Evolutionary conservation across 2,888 invertebrate species (phyloP), one percentile per base, ranked within the genome.

Genomic region (Aphodius sticticus): DNA sequence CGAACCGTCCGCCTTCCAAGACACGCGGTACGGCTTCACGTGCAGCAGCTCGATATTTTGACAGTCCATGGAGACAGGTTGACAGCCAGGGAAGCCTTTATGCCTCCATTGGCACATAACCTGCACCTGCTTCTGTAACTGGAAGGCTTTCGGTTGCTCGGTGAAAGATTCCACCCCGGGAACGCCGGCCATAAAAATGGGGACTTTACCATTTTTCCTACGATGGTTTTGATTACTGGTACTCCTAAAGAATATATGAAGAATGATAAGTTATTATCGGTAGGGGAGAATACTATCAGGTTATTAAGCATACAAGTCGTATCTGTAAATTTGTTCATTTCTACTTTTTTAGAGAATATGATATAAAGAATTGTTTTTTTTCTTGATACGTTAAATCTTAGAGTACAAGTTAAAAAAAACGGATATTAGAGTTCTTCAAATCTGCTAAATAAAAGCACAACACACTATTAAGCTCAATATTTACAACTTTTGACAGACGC

Each of bases 1-100:
- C 53, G 96, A 96, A 69, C 99, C 99, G 89, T 99, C 99, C 9
- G 99, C 99, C 88, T 99, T 99, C 99, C 99, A 99, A 1, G 99
- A 99, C 0, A 99, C 99, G 87, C 95, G 93, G 87, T 99, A 99
- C 0, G 96, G 96, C 86, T 96, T 96, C 83, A 94, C 90, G 38
- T 92, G 91, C 3, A 99, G 89, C 12, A 95, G 91, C 77, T 89
- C 88, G 75, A 99, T 90, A 88, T 99, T 99, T 0, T 91, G 87
- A 0, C 91, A 89, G 86, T 97, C 96, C 98, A 99, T 98, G 0
- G 99, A 99, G 0, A 99, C 98, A 0, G 99, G 99, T 87, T 99
- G 99, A 2, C 95, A 94, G 0, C 99, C 99, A 0, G 99, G 99
- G 90, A 99, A 99, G 0, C 96, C 97, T 15, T 91, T 92, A 5